phyloP scores from a whole-genome alignment of 1,140 invertebrate species.

The Brachionus paranguensis region DNA sequence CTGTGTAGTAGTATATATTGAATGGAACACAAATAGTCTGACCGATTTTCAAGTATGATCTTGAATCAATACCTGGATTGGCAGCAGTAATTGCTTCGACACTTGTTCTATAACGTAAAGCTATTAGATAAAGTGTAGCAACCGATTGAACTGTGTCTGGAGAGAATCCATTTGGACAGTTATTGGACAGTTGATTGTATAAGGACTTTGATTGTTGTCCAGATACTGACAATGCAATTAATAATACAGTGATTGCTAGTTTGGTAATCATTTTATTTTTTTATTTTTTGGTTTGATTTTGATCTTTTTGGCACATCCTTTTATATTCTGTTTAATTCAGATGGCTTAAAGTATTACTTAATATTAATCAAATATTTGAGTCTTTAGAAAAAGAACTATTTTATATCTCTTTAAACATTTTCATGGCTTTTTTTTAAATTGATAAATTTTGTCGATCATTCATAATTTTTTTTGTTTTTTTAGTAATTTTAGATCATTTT shows the following conservation, averaged over 20 bases:
- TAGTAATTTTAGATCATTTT: too few relatives aligned
- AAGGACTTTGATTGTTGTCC: too few relatives aligned
- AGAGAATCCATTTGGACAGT: neutral
- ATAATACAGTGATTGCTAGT: neutral
- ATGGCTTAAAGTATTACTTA: neutral
- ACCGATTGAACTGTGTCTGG: neutral
- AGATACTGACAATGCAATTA: neutral
- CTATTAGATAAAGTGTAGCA: neutral
- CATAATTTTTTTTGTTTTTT: neutral
- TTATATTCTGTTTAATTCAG: neutral
- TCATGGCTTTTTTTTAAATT: neutral
- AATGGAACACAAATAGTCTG: neutral
- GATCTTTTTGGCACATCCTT: neutral
- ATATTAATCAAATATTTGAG: neutral
- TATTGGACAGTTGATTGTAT: too few relatives aligned
- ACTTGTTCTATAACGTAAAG: neutral
- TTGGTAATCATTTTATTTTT: neutral
- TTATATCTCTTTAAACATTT: neutral
- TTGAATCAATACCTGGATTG: slow-evolving; percentile 1
- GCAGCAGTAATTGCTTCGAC: neutral
- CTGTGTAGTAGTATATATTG: neutral
- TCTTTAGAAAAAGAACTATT: neutral
- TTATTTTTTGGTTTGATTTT: neutral
- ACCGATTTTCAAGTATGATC: neutral
- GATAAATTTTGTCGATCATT: neutral